These are phyloP conservation scores for Chloroceryle aenea DNA, from an alignment of 2,113 vertebrate species.

Conservation along the genomic window DNA sequence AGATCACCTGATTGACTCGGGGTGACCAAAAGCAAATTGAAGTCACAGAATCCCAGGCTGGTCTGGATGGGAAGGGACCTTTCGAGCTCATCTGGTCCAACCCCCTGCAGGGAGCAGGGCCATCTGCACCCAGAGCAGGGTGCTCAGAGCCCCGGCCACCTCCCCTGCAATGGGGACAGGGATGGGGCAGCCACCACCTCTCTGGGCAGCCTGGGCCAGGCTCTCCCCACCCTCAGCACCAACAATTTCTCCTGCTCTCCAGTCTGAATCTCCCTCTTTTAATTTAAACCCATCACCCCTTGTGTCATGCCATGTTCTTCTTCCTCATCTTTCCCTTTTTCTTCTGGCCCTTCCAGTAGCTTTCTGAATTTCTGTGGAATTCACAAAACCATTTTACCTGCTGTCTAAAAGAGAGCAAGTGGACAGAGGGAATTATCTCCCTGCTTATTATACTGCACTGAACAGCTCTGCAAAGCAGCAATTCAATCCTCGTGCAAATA, in stretches of 20 bases:
- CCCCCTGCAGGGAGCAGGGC: background rate
- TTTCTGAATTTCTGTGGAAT: background rate
- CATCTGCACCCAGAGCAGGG: background rate
- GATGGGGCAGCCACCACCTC: background rate
- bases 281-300: background rate
- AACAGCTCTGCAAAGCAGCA: background rate
- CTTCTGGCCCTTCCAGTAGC: background rate
- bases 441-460: background rate
- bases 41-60: background rate
- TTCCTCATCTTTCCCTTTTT: background rate
- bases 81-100: background rate
- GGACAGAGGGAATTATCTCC: background rate
- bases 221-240: background rate
- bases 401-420: background rate
- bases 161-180: background rate
- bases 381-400: background rate
- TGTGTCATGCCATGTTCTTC: background rate
- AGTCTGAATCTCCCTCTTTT: background rate
- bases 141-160: background rate
- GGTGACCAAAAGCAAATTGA: rapidly evolving
- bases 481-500: constrained; percentile 9
- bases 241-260: background rate
- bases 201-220: background rate
- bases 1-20: background rate
- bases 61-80: background rate